These are phyloP conservation scores for Acromyrmex charruanus DNA, from an alignment of 1,140 invertebrate genomes.

Conservation along the genomic window DNA sequence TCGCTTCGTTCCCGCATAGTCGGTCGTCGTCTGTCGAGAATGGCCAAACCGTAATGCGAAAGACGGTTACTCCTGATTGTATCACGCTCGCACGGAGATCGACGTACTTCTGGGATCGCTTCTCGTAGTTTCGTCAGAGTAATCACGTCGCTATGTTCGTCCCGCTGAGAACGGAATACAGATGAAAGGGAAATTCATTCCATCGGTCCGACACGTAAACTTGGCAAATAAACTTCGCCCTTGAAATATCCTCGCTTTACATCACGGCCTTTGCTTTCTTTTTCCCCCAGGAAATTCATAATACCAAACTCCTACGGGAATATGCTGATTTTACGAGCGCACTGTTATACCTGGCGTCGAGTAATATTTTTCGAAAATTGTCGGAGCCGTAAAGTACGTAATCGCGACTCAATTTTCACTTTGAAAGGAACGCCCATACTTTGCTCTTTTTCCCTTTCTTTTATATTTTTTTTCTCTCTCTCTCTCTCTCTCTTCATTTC, in stretches of 20 bases:
- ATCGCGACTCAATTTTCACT: constrained; percentile 71
- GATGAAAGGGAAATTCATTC: constrained; percentile 56
- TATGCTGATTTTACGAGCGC: constrained; percentile 71
- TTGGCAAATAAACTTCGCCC: constrained; percentile 51
- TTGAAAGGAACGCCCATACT: constrained; percentile 57
- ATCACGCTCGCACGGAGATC: constrained; percentile 1
- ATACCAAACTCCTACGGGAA: constrained; percentile 51
- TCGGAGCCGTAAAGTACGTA: constrained; percentile 62
- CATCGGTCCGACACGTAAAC: constrained; percentile 48
- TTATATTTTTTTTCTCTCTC: constrained; percentile 58
- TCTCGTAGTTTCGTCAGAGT: constrained; percentile 32
- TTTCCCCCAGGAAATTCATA: constrained; percentile 59
- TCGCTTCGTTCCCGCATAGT: background rate
- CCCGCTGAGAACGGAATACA: constrained; percentile 39
- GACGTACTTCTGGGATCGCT: constrained; percentile 32
- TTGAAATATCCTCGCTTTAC: constrained; percentile 43
- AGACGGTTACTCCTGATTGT: constrained; percentile 33
- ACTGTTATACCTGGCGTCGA: constrained; percentile 42
- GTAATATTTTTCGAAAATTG: constrained; percentile 71
- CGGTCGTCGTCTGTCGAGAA: constrained; percentile 22
- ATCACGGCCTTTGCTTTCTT: constrained; percentile 33
- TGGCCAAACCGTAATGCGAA: constrained; percentile 2
- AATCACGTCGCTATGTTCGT: constrained; percentile 46
- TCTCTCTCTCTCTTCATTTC: background rate
- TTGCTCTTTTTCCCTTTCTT: background rate